Evolutionary conservation across 2,113 vertebrate genomes (phyloP), one percentile per base, ranked within the genome.

Genomic region (Arvicanthis niloticus): DNA sequence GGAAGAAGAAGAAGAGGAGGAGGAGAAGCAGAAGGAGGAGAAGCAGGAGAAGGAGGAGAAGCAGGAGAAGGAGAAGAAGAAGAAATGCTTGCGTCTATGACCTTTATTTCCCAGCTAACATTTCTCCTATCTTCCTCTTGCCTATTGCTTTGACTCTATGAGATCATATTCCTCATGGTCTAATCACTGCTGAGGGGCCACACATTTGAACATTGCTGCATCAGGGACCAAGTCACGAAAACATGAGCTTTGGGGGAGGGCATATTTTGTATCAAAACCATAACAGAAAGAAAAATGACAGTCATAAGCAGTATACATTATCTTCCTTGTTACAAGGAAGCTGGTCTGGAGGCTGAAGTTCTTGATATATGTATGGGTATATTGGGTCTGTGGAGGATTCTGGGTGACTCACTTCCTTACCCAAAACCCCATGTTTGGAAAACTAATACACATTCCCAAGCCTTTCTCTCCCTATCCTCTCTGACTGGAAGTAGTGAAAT

Each of bases 351-450:
- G 48, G 29, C 51, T 3, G 0, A 62, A 42, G 65, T 13, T 88
- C 56, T 76, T 48, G 62, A 73, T 26, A 0, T 67, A 24, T 87
- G 67, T 75, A 40, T 40, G 53, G 37, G 53, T 82, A 56, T 82
- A 16, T 90, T 42, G 22, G 11, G 77, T 76, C 51, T 68, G n/a
- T 13, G 5, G 31, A 15, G 6, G 17, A 40, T 4, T 13, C 17
- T 21, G 9, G 19, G 45, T 40, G 1, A 31, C 40, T 53, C 42
- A 31, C 53, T 42, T 40, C 3, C 56, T 65, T 72, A 21, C 17
- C 34, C 1, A 21, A 58, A 40, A 24, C 1, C 15, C 12, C n/a
- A 8, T 56, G 3, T 22, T n/a, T 75, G 0, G 10, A 65, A 82
- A 68, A 40, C 48, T 29, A 56, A 17, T 12, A 31, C 10, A 45